phyloP scores from a whole-genome alignment of 2,888 invertebrate genomes.

The Maniola hyperantus region DNA sequence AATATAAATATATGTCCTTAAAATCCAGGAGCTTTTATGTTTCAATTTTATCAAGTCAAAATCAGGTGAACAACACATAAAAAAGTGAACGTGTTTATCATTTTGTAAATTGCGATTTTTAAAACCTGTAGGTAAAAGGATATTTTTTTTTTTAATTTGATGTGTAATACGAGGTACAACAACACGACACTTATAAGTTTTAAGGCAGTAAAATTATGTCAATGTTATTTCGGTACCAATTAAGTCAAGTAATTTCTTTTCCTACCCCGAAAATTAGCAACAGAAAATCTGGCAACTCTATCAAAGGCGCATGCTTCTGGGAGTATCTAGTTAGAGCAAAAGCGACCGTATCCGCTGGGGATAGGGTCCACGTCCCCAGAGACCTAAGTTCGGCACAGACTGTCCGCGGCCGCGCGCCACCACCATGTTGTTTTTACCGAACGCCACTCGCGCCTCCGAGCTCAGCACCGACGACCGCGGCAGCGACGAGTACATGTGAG shows the following conservation, averaged over 20 bases:
- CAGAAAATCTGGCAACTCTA: constrained; percentile 13
- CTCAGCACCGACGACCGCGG: constrained; percentile 86
- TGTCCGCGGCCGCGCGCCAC: constrained; percentile 82
- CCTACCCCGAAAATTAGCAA: constrained; percentile 5
- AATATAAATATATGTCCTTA: not conserved
- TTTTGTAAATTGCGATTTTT: no score
- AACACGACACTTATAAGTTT: no score
- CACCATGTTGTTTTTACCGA: constrained; percentile 86
- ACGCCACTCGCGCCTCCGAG: constrained; percentile 85
- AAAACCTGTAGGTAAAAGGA: no score
- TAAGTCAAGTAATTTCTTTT: not conserved
- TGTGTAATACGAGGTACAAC: no score
- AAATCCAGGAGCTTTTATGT: not conserved
- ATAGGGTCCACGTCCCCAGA: constrained; percentile 51
- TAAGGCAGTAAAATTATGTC: not conserved
- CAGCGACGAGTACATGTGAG: constrained; percentile 87
- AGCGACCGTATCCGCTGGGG: constrained; percentile 36
- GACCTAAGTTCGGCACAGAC: constrained; percentile 97
- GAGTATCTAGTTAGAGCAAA: constrained; percentile 23
- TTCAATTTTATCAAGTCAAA: not conserved
- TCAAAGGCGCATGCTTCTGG: constrained; percentile 17
- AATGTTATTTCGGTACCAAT: not conserved
- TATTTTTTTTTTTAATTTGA: no score
- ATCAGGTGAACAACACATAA: no score
- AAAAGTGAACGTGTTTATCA: no score